Evolutionary conservation across 1,140 invertebrate species (phyloP), one percentile per base, ranked within the genome.

Genomic region (Cydia splendana): DNA sequence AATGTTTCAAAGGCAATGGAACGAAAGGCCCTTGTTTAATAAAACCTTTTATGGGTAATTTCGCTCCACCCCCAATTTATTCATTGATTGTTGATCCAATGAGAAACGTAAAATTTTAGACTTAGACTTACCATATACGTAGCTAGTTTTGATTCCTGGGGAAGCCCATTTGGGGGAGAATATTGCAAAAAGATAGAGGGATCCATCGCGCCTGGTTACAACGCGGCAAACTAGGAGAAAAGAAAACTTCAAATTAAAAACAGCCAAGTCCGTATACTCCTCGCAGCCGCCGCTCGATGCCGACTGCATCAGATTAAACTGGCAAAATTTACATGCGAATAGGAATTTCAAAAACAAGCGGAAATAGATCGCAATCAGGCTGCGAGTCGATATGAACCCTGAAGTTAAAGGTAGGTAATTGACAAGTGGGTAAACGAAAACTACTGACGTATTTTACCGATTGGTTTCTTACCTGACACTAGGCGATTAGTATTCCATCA

Each of bases 111-210:
- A 3, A 0, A 12, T 24, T 12, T 20, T 9, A 24, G 18, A n/a
- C 57, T 62, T 1, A 74, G 48, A 69, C 87, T 89, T 94, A 96
- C 96, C 96, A 97, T 97, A 91, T 97, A 97, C 81, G 96, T 97
- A 76, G 96, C 96, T 86, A 97, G 94, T 93, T 97, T 97, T 79
- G 97, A 97, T 89, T 97, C 97, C 90, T 97, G 95, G 65, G 97
- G 97, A 85, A 97, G 95, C 84, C 96, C 96, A 94, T 96, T 97
- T 67, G 96, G 91, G 79, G 95, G 94, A 62, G 94, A 93, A 83
- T 94, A 95, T 76, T 81, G 91, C 77, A 91, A 76, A 80, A 83
- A 92, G 28, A 91, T 87, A 76, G 88, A 87, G 2, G 88, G 91
- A 84, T 92, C 91, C 91, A 92, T 92, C 2, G 53, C 51, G 75